Conservation (phyloP, 2,888 invertebrate genomes). For the Peribatodes rhomboidaria region DNA sequence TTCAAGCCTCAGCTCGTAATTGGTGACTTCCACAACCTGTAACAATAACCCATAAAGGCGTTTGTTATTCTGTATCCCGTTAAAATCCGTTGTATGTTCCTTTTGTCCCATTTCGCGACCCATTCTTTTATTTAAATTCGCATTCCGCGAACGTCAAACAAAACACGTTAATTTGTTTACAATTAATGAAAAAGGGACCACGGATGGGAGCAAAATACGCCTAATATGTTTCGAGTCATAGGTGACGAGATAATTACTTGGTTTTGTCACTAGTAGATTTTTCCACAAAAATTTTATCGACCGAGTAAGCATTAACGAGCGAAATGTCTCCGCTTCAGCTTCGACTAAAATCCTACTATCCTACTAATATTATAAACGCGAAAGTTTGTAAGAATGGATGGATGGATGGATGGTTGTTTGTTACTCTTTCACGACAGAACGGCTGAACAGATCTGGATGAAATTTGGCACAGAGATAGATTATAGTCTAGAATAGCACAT, state of each 20-base stretch:
- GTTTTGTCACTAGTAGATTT: too few species aligned
- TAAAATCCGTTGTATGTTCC: slow-evolving; percentile 13
- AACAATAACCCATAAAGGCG: slow-evolving; percentile 15
- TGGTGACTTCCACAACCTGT: not conserved
- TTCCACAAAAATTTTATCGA: too few species aligned
- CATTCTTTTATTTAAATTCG: slow-evolving; percentile 31
- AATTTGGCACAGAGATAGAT: too few species aligned
- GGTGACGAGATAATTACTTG: slow-evolving; percentile 1
- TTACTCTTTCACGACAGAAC: too few species aligned
- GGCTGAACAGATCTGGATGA: too few species aligned
- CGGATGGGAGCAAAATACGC: slow-evolving; percentile 52
- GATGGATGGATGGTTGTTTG: too few species aligned
- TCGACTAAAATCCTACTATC: too few species aligned
- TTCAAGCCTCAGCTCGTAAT: not conserved
- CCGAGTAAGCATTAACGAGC: too few species aligned
- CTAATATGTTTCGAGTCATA: slow-evolving; percentile 55
- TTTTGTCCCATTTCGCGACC: slow-evolving; percentile 17
- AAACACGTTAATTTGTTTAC: slow-evolving; percentile 63
- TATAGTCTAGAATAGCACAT: too few species aligned
- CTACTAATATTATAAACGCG: too few species aligned
- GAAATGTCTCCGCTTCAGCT: too few species aligned
- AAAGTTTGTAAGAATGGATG: too few species aligned
- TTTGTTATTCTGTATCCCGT: slow-evolving; percentile 11
- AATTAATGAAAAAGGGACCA: slow-evolving; percentile 62
- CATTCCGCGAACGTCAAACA: slow-evolving; percentile 46